Base-by-base conservation (phyloP, 2,797 vertebrate species). In the Acanthurus tractus region DNA sequence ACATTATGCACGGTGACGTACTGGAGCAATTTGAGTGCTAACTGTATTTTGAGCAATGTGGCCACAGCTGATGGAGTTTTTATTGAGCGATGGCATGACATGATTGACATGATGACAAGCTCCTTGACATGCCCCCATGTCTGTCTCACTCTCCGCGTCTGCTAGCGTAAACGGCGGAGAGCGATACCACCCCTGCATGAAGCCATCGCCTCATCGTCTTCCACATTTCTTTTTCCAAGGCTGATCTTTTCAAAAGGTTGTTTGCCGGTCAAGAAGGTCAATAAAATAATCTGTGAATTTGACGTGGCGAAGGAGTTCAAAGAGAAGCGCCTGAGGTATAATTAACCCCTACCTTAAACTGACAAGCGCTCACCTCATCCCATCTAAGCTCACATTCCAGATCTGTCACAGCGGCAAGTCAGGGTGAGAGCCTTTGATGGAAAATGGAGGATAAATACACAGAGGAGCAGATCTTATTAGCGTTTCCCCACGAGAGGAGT, bases 401-500 rank as follows among this genome's bases (percentile, higher is more conserved):
- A 88, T 92, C 86, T 91, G 88, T 91, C 92, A 74, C 74, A 38
- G 84, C 65, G 23, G 85, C 77, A 84, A 83, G 63, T 82, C 38
- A 6, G 84, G 85, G 88, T 85, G 86, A 86, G 79, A 86, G 53
- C 68, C 84, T 92, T 93, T 94, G 89, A 94, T 92, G 85, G 85
- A 76, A 92, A 92, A 95, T 94, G 88, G 94, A 92, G 93, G 94
- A 92, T 95, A 95, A 95, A 94, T 87, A 94, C 92, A 93, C 91
- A 79, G 85, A 93, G 89, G 89, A 92, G 88, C 80, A 81, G 84
- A 89, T 91, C 91, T 91, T 92, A 92, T 94, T 93, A 93, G 81
- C 62, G 80, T 89, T 89, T 76, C 80, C 87, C 90, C 89, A 83
- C 17, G 86, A 88, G 94, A 93, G 65, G 56, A 67, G 78, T 72